Conservation (phyloP, 1,140 invertebrate species). For the Meloidogyne floridensis region DNA sequence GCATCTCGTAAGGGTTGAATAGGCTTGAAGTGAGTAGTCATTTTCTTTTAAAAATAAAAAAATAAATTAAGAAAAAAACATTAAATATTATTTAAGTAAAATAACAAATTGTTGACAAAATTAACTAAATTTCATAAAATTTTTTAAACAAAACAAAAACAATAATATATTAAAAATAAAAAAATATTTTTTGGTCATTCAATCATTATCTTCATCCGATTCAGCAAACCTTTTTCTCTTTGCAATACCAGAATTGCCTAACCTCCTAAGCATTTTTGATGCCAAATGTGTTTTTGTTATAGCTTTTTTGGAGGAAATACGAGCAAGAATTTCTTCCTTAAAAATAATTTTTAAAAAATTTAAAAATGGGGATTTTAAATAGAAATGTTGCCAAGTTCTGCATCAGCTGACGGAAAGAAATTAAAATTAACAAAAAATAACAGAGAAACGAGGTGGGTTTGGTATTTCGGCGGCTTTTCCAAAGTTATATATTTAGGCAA, state of each 20-base stretch:
- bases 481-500: no score
- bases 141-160: no score
- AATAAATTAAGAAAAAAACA: neutral
- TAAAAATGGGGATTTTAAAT: neutral
- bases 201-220: slow-evolving; percentile 37
- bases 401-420: no score
- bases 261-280: slow-evolving; percentile 51
- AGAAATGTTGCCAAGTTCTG: no score
- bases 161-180: neutral
- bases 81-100: slow-evolving; percentile 29
- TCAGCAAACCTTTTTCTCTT: slow-evolving; percentile 55
- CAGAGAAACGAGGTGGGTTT: no score
- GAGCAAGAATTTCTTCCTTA: slow-evolving; percentile 40
- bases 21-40: slow-evolving; percentile 50
- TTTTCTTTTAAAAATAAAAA: slow-evolving; percentile 31
- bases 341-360: slow-evolving; percentile 2
- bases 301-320: slow-evolving; percentile 40
- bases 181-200: slow-evolving; percentile 10
- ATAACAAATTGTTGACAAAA: neutral
- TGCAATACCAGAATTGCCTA: slow-evolving; percentile 38
- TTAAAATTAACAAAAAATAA: no score
- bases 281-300: slow-evolving; percentile 51
- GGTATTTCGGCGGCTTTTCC: no score
- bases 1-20: slow-evolving; percentile 34
- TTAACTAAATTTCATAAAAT: no score